A percentile compares a stretch with the other conserved stretches of the same genome.
Evolutionary conservation across 1,140 invertebrate species (phyloP).

Genomic region (Nephila pilipes): DNA sequence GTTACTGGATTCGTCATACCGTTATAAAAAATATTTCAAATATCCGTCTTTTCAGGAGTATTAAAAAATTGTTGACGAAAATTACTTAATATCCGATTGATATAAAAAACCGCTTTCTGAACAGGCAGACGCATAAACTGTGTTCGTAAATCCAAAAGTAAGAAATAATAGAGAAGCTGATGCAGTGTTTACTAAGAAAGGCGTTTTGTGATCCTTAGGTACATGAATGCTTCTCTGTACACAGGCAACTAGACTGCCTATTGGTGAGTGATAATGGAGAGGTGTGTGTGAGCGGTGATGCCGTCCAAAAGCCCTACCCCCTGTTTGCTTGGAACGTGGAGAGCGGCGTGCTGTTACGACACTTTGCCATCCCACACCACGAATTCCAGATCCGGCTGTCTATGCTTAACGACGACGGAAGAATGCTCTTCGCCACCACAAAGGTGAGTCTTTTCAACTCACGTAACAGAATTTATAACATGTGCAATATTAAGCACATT

Average conservation of each 20-base stretch:
- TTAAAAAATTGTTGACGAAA: too few species aligned
- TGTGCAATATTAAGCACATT: too few species aligned
- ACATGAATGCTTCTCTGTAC: conserved; percentile 67
- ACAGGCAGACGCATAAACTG: too few species aligned
- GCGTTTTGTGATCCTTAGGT: conserved; percentile 65
- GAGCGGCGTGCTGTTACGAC: conserved; percentile 7
- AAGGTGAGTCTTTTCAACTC: conserved; percentile 34
- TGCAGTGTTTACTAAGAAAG: conserved; percentile 29
- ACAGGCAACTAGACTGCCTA: conserved; percentile 64
- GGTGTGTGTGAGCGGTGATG: conserved; percentile 60
- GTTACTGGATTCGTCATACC: too few species aligned
- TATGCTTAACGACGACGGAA: conserved; percentile 30
- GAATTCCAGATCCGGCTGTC: conserved; percentile 36
- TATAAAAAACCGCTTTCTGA: too few species aligned
- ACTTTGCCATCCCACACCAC: conserved; percentile 48
- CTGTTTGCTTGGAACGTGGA: conserved; percentile 36
- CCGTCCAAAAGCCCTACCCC: conserved; percentile 56
- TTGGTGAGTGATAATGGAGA: conserved; percentile 54
- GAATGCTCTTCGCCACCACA: conserved; percentile 14
- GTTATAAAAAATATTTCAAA: too few species aligned
- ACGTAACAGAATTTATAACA: too few species aligned
- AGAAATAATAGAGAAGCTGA: background rate
- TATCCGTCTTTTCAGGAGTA: too few species aligned
- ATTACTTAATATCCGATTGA: too few species aligned
- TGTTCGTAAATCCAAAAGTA: too few species aligned